Percentiles rank a stretch among this genome's conserved stretches.
These are phyloP conservation scores for Argynnis bischoffii DNA, from an alignment of 2,888 invertebrate genomes.

Conservation along the genomic window DNA sequence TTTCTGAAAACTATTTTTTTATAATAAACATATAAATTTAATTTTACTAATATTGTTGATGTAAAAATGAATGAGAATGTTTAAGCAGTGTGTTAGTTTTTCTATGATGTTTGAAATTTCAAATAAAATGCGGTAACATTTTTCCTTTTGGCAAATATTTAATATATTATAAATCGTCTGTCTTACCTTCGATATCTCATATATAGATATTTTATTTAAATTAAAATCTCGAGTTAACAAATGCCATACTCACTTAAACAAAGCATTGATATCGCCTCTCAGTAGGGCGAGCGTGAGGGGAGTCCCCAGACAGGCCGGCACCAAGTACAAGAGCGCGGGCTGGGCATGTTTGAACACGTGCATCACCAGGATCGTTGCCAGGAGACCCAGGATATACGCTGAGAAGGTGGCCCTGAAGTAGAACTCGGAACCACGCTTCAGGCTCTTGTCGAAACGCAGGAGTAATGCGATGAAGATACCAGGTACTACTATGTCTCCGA, in stretches of 20 bases:
- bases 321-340: slow-evolving; percentile 98
- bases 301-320: slow-evolving; percentile 96
- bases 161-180: no score
- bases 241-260: slow-evolving; percentile 90
- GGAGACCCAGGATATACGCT: slow-evolving; percentile 96
- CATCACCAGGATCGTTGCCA: slow-evolving; percentile 98
- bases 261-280: slow-evolving; percentile 93
- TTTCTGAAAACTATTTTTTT: no score
- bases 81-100: no score
- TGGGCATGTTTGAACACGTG: slow-evolving; percentile 99
- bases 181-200: no score
- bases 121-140: no score
- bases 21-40: no score
- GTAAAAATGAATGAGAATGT: no score
- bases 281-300: slow-evolving; percentile 94
- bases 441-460: slow-evolving; percentile 95
- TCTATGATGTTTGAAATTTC: no score
- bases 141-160: no score
- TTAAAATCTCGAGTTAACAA: background rate
- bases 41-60: no score
- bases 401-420: slow-evolving; percentile 87
- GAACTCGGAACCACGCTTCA: slow-evolving; percentile 89
- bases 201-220: no score
- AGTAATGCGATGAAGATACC: slow-evolving; percentile 99
- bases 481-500: slow-evolving; percentile 99